Evolutionary conservation across 2,113 vertebrate species (phyloP), one percentile per base, ranked within the genome.

Genomic region (Periophthalmodon schlosseri): DNA sequence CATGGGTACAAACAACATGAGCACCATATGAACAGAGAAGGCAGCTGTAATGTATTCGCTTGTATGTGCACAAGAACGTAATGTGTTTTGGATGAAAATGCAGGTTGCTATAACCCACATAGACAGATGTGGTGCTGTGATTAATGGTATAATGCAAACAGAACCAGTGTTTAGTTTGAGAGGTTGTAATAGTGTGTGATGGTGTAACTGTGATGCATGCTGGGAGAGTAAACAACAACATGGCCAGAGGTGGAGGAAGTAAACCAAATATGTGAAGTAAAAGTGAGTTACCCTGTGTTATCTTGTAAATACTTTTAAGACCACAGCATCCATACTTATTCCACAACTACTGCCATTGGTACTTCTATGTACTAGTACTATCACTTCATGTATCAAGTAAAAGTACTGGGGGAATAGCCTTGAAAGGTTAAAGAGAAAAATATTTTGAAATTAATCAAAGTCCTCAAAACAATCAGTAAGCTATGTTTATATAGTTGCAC

Each of bases 151-250:
- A 70, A 75, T 69, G 70, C 44, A 65, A 79, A 81, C 56, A 12
- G 15, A 56, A 24, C 23, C 47, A 13, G 20, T 24, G 21, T 68
- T 70, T 50, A 63, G 69, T 39, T 7, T 44, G 3, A 58, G 21
- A 23, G 7, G 14, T 56, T 69, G 20, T 23, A 13, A 28, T 69
- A 36, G 70, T 13, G 7, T 70, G 39, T 44, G 39, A 44, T 21
- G 74, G 24, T 61, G 28, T 70, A 73, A 70, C 75, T 21, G 75
- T 16, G 63, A 83, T 64, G 72, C 65, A 56, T 70, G 11, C 70
- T 72, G n/a, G 68, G 64, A 81, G 36, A 24, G 10, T 39, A 3
- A 79, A 70, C 69, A 20, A 67, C 44, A 68, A 54, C 52, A 54
- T 64, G 63, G 39, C 16, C 46, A 4, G 20, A 73, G 9, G 73